Conservation (phyloP, 2,113 vertebrate species). For the Rhipidura dahli region DNA sequence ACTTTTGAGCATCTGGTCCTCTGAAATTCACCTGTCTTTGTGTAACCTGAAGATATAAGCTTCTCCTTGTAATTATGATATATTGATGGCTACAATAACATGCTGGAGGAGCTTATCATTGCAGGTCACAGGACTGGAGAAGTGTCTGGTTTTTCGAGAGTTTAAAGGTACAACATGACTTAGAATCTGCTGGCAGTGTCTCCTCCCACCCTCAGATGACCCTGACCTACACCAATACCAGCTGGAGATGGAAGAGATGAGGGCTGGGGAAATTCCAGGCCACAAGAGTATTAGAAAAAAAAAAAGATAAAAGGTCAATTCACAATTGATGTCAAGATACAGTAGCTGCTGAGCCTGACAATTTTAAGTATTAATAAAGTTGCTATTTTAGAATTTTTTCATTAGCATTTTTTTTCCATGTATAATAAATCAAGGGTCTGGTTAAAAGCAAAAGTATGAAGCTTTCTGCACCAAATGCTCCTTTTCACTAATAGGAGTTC, state of each 20-base stretch:
- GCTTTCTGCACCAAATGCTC: background rate
- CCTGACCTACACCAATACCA: background rate
- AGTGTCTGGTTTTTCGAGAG: background rate
- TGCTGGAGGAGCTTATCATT: background rate
- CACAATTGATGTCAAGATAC: background rate
- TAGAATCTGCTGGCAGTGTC: background rate
- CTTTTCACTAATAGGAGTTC: background rate
- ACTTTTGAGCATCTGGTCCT: background rate
- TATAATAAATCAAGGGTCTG: background rate
- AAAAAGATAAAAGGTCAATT: background rate
- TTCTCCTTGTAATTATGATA: background rate
- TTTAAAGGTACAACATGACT: background rate
- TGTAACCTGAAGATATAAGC: background rate
- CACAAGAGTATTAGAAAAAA: background rate
- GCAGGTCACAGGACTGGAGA: background rate
- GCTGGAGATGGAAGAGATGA: background rate
- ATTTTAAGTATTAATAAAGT: background rate
- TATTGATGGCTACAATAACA: background rate
- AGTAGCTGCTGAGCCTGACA: background rate
- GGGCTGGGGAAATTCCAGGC: background rate
- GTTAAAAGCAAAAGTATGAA: background rate
- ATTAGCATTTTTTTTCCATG: background rate
- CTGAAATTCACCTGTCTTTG: background rate
- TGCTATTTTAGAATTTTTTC: background rate
- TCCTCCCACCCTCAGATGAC: background rate